Evolutionary conservation across 2,113 vertebrate genomes (phyloP).

Genomic region (Pygoscelis antarcticus): DNA sequence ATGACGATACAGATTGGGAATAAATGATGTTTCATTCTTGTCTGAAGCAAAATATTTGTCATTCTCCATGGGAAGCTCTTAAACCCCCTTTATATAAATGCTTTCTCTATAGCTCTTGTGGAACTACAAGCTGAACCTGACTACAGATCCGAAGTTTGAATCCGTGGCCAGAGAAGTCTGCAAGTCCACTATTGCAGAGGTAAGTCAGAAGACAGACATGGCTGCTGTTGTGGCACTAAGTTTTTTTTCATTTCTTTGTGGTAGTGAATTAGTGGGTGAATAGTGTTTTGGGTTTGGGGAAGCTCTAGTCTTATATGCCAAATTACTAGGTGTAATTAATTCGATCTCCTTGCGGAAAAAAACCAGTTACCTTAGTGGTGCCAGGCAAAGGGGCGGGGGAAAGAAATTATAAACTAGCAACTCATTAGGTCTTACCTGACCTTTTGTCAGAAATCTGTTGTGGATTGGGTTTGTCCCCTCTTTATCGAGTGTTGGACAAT

Average conservation of each 20-base stretch:
- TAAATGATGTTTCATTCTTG: neutral
- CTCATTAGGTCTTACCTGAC: neutral
- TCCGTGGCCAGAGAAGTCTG: conserved; percentile 95
- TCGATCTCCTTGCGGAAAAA: neutral
- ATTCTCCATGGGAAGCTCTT: neutral
- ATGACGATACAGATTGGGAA: neutral
- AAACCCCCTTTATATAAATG: neutral
- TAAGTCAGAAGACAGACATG: conserved; percentile 47
- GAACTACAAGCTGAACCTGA: conserved; percentile 97
- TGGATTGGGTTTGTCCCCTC: neutral
- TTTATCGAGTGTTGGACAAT: neutral
- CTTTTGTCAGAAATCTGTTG: neutral
- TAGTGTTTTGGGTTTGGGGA: neutral
- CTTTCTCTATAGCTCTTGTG: conserved; percentile 83
- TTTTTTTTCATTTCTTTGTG: neutral
- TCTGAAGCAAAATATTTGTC: neutral
- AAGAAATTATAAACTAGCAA: neutral
- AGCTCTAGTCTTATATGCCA: neutral
- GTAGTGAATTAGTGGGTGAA: neutral
- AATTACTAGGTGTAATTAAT: neutral
- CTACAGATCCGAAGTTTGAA: conserved; percentile 95
- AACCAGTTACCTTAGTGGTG: neutral
- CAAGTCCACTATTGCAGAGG: conserved; percentile 90
- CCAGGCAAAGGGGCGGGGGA: neutral
- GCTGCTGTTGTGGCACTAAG: neutral